phyloP scores from a whole-genome alignment of 2,113 vertebrate species.

The Salvator merianae region DNA sequence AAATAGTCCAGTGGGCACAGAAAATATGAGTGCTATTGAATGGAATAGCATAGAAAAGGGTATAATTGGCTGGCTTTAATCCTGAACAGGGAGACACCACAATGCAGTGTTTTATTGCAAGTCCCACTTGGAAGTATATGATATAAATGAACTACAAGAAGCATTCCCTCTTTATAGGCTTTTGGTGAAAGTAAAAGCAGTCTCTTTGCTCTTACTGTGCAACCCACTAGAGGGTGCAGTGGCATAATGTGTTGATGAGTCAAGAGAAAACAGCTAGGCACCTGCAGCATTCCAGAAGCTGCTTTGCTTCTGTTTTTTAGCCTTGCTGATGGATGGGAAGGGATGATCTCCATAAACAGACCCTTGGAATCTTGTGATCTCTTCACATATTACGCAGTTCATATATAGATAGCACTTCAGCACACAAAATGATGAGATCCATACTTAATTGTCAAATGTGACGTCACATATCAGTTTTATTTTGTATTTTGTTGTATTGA shows the following conservation, averaged over 20 bases:
- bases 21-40: not conserved
- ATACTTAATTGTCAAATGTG: not conserved
- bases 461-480: not conserved
- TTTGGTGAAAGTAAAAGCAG: not conserved
- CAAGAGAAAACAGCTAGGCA: not conserved
- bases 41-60: not conserved
- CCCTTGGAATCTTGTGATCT: not conserved
- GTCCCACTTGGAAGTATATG: not conserved
- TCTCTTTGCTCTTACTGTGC: not conserved
- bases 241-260: not conserved
- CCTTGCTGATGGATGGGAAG: not conserved
- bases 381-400: not conserved
- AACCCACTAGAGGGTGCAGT: conserved; percentile 23
- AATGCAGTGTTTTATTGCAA: not conserved
- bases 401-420: not conserved
- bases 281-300: not conserved
- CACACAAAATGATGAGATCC: not conserved
- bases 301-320: not conserved
- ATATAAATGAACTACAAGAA: not conserved
- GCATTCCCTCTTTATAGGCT: not conserved
- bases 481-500: not conserved
- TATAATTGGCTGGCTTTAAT: not conserved
- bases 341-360: not conserved
- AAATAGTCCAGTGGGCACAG: not conserved
- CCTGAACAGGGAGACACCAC: not conserved